A percentile compares a stretch with the other conserved stretches of the same genome.
Evolutionary conservation across 2,797 vertebrate species (phyloP).

Genomic region (Darevskia nairensis): DNA sequence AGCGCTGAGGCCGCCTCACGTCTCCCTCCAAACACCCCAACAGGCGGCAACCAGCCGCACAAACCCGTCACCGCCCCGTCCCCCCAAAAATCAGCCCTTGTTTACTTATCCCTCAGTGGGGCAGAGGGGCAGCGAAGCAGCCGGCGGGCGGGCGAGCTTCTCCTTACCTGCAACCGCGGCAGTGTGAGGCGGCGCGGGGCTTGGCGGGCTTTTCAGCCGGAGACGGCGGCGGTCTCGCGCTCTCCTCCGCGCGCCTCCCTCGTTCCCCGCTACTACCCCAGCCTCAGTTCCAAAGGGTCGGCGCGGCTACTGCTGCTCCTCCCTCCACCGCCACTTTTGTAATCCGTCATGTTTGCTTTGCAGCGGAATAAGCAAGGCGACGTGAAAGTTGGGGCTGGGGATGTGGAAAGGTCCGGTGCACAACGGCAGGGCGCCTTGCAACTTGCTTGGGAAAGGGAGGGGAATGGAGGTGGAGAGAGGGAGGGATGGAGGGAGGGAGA

Average conservation of each 20-base stretch:
- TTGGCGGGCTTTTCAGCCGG: neutral
- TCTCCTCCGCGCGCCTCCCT: too few species aligned
- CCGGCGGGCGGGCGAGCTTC: neutral
- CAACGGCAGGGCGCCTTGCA: neutral
- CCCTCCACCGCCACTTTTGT: neutral
- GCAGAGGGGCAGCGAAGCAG: neutral
- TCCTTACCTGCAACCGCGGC: neutral
- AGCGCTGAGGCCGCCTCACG: too few species aligned
- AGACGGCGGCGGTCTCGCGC: neutral
- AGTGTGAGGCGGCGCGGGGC: neutral
- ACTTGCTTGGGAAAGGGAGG: neutral
- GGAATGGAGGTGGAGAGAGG: neutral
- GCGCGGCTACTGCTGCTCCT: neutral
- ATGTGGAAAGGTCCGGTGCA: neutral
- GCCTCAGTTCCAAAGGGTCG: neutral
- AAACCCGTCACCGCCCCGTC: neutral
- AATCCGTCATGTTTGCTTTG: conserved; percentile 3
- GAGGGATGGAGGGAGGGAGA: neutral
- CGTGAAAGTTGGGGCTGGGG: neutral
- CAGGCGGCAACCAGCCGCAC: too few species aligned
- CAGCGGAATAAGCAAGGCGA: neutral
- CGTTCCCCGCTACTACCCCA: neutral
- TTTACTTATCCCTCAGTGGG: too few species aligned
- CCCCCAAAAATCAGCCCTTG: neutral
- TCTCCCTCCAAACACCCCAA: neutral